A percentile compares a stretch with the other conserved stretches of the same genome.
phyloP scores from a whole-genome alignment of 2,113 vertebrate species.

The Sceloporus tristichus region DNA sequence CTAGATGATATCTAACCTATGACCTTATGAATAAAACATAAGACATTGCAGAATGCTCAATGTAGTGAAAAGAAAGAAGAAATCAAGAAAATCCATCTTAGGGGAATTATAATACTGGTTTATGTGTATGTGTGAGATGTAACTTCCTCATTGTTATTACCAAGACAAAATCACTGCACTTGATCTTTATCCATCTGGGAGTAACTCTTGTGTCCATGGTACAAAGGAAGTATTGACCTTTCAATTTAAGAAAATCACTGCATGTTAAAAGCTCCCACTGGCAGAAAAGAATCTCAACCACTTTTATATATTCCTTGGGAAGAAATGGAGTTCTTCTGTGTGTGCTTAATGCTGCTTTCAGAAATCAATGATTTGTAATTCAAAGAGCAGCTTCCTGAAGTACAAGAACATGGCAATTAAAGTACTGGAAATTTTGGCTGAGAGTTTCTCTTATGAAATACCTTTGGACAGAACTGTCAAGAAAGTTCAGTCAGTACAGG shows the following conservation, averaged over 20 bases:
- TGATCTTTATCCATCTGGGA: not conserved
- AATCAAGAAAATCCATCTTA: not conserved
- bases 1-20: not conserved
- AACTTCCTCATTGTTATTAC: not conserved
- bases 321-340: not conserved
- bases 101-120: not conserved
- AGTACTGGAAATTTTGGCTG: not conserved
- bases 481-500: not conserved
- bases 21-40: not conserved
- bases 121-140: not conserved
- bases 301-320: not conserved
- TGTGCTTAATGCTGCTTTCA: not conserved
- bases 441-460: not conserved
- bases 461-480: not conserved
- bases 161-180: not conserved
- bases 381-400: conserved; percentile 1
- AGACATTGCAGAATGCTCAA: not conserved
- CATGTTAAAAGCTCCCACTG: not conserved
- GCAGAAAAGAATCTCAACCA: not conserved
- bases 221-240: not conserved
- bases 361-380: not conserved
- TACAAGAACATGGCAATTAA: not conserved
- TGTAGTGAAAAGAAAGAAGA: not conserved
- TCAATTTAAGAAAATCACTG: not conserved
- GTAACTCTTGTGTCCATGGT: not conserved